Evolutionary conservation across 2,888 invertebrate species (phyloP), one percentile per base, ranked within the genome.

Genomic region (Phyllotreta striolata): DNA sequence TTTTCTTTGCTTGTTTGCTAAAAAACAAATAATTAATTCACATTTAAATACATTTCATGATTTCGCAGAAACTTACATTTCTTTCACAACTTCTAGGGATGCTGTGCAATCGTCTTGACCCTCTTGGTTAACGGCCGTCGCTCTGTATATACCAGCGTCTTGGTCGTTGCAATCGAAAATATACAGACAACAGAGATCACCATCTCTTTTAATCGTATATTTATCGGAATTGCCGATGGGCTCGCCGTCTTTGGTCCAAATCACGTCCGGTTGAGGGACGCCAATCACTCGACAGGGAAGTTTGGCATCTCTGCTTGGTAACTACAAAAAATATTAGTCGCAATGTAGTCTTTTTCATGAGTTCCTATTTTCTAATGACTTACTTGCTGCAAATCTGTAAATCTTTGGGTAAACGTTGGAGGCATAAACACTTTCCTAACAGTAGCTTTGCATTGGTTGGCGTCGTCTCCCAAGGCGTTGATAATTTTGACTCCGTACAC

Each of bases 211-310:
- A 49, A 94, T 84, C 67, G 86, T 86, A 79, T 91, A 93, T 78
- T 93, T 94, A 55, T 89, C 88, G 1, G 86, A 83, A 67, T 89
- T 87, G 0, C 82, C 80, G 12, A 97, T 85, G 0, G 88, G 89
- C 62, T 87, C 84, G 6, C 92, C 93, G 80, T 95, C 89, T 82
- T 91, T 92, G 82, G 88, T 92, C 97, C 97, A 98, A 0, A 87
- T 84, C 13, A 97, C 86, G 7, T 93, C 92, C 0, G 97, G 96
- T 47, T 87, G 84, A 0, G 95, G 95, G 3, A 93, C 86, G 6
- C 95, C 95, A 55, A 85, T 87, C 0, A 95, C 89, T 1, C 92
- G 88, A 0, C 91, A 93, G 0, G 90, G 87, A 81, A 95, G 91
- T 76, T 93, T 94, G 1, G 91, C 92, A 80, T 93, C 93, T 77